A percentile compares a stretch with the other conserved stretches of the same genome.
Conservation (phyloP, 92 coral and sea anemone genomes). For the Palythoa caribaeorum region DNA sequence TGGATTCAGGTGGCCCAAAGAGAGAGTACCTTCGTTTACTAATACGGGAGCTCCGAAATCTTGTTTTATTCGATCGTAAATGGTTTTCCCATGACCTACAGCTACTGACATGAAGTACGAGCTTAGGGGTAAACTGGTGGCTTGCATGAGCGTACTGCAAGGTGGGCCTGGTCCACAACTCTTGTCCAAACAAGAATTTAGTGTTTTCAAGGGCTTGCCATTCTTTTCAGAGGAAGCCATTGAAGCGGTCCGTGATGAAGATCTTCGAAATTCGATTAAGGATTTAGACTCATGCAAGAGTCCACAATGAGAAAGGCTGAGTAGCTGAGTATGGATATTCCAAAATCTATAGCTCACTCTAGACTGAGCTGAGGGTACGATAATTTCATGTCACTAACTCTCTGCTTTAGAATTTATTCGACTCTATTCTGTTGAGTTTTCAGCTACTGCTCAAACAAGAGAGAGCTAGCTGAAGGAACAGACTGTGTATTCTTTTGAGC, state of each 20-base stretch:
- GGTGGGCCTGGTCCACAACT: not conserved
- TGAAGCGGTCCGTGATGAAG: not conserved
- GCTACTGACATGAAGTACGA: not conserved
- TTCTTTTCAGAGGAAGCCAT: not conserved
- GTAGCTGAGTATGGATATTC: not conserved
- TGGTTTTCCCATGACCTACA: not conserved
- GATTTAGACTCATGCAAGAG: not conserved
- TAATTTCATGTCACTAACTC: not conserved
- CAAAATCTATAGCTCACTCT: not conserved
- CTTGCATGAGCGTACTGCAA: not conserved
- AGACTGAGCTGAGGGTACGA: not conserved
- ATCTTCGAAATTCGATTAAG: not conserved
- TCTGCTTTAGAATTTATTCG: conserved; percentile 4
- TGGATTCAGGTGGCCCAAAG: conserved; percentile 45
- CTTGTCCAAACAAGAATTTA: not conserved
- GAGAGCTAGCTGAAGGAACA: conserved; percentile 14
- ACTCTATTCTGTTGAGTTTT: not conserved
- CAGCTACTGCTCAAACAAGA: conserved; percentile 18
- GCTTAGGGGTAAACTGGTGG: not conserved
- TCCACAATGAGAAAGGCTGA: not conserved
- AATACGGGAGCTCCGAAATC: no score
- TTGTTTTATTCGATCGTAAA: no score
- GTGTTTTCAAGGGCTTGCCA: not conserved
- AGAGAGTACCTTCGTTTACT: conserved; percentile 14
- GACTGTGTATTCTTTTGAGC: conserved; percentile 3